These are phyloP conservation scores for Ladona fulva DNA, from an alignment of 1,140 invertebrate species.

Conservation along the genomic window DNA sequence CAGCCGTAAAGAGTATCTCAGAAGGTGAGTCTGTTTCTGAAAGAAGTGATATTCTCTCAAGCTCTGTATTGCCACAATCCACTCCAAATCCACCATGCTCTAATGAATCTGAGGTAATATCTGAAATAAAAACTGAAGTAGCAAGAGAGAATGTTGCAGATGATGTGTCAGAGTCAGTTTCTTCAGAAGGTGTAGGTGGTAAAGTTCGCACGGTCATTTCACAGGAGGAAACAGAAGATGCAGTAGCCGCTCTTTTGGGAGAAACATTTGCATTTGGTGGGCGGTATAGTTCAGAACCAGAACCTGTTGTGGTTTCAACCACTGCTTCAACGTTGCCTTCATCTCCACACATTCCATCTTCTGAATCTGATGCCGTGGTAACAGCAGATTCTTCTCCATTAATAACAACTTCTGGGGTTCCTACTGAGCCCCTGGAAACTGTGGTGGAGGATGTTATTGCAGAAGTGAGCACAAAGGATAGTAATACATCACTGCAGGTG, in stretches of 20 bases:
- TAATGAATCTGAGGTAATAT: slow-evolving; percentile 14
- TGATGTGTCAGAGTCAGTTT: slow-evolving; percentile 31
- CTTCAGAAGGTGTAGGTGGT: slow-evolving; percentile 47
- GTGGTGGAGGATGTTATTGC: not conserved
- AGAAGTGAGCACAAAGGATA: not conserved
- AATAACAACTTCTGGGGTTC: not conserved
- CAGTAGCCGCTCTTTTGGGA: slow-evolving; percentile 74
- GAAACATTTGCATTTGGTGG: slow-evolving; percentile 63
- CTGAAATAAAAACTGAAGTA: slow-evolving; percentile 22
- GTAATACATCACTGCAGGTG: slow-evolving; percentile 26
- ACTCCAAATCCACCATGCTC: slow-evolving; percentile 2
- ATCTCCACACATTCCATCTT: not conserved
- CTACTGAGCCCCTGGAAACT: not conserved
- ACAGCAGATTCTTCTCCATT: not conserved
- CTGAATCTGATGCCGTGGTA: not conserved
- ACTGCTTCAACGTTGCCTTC: not conserved
- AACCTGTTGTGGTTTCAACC: slow-evolving; percentile 26
- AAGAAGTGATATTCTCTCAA: not conserved
- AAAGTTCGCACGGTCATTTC: slow-evolving; percentile 76
- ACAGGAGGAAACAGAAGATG: slow-evolving; percentile 86
- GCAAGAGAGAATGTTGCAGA: slow-evolving; percentile 34
- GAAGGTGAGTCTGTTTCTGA: slow-evolving; percentile 13
- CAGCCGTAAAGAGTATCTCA: slow-evolving; percentile 65
- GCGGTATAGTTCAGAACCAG: slow-evolving; percentile 28
- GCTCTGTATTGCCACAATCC: not conserved